Conservation (phyloP, 2,888 invertebrate genomes). For the Willowsia nigromaculata region DNA sequence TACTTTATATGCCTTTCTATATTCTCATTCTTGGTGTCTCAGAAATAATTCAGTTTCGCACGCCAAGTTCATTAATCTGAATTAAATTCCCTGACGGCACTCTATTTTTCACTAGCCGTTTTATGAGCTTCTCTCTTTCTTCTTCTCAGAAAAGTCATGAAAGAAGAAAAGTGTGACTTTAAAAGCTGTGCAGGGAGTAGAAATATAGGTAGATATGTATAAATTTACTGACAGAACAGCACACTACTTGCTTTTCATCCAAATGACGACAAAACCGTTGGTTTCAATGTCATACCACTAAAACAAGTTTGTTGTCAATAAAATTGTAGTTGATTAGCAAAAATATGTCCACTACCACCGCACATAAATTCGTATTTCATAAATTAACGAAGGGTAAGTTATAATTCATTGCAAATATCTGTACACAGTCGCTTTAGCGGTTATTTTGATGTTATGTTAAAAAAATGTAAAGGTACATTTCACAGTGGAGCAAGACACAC, state of each 20-base stretch:
- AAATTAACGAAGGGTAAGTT: too few species aligned
- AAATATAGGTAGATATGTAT: background rate
- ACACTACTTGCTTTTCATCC: background rate
- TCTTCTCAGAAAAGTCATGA: background rate
- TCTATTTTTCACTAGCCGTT: slow-evolving; percentile 51
- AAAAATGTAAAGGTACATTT: too few species aligned
- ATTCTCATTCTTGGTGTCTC: background rate
- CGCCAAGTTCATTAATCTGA: slow-evolving; percentile 75
- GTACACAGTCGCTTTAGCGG: too few species aligned
- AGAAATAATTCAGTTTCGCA: slow-evolving; percentile 74
- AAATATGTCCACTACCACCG: background rate
- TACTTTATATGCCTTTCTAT: background rate
- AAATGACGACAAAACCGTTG: background rate
- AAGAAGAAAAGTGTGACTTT: slow-evolving; percentile 9
- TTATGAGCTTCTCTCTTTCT: slow-evolving; percentile 1
- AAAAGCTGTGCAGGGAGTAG: background rate
- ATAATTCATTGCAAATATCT: too few species aligned
- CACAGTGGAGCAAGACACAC: too few species aligned
- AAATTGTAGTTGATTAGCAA: background rate
- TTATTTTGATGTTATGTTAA: too few species aligned
- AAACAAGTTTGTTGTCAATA: background rate
- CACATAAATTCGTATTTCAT: too few species aligned
- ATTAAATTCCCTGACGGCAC: slow-evolving; percentile 60
- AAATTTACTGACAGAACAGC: background rate
- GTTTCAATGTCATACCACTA: background rate